These are phyloP conservation scores for Drosophila stalkeri DNA, from an alignment of 2,888 invertebrate species.

Conservation along the genomic window DNA sequence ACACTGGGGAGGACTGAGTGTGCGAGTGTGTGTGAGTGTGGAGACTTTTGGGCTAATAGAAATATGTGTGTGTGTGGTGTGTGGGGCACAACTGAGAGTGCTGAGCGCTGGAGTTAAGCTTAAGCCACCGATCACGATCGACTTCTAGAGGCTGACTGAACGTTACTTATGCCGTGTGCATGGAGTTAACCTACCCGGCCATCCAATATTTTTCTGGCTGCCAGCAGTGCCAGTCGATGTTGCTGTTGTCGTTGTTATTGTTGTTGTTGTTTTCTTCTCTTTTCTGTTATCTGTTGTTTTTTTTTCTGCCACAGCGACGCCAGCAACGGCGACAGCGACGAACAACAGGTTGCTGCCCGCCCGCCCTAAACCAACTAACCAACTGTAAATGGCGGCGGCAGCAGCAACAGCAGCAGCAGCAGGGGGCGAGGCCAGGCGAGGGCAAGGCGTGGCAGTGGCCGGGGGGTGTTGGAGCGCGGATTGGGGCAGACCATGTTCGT, in stretches of 20 bases:
- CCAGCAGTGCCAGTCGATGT: constrained; percentile 13
- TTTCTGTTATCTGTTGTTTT: constrained; percentile 9
- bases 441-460: not conserved
- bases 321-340: constrained; percentile 30
- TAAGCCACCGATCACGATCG: constrained; percentile 75
- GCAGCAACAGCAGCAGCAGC: not conserved
- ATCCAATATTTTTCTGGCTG: constrained; percentile 62
- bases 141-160: constrained; percentile 79
- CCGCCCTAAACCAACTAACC: constrained; percentile 43
- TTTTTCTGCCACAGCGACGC: constrained; percentile 17
- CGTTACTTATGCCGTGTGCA: constrained; percentile 79
- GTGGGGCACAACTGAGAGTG: constrained; percentile 52
- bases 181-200: constrained; percentile 75
- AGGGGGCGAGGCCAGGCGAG: not conserved
- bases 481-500: constrained; percentile 40
- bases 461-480: not conserved
- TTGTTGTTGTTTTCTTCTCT: constrained; percentile 13
- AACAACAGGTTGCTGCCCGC: constrained; percentile 52
- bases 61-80: constrained; percentile 16
- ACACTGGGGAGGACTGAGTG: constrained; percentile 38
- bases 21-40: constrained; percentile 27
- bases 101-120: constrained; percentile 26
- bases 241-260: not conserved
- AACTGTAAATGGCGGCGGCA: constrained; percentile 14
- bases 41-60: constrained; percentile 25